Evolutionary conservation across 2,888 invertebrate genomes (phyloP).

Genomic region (Macrophya annulata): DNA sequence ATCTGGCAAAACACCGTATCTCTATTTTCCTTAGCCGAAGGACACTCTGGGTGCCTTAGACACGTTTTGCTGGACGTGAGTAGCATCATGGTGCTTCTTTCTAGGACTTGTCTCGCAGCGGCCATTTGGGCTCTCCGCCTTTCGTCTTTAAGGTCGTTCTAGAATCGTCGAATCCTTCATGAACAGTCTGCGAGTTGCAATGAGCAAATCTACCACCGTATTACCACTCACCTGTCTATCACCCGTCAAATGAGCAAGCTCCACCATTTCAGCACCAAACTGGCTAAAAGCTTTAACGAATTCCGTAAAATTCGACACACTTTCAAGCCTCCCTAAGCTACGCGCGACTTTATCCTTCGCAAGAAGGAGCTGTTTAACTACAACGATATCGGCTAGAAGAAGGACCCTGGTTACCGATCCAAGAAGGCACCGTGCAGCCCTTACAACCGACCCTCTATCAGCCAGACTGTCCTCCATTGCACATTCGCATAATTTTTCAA

Average conservation of each 20-base stretch:
- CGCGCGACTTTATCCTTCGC: constrained; percentile 97
- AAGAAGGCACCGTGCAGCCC: constrained; percentile 95
- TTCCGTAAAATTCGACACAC: constrained; percentile 96
- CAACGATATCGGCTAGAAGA: constrained; percentile 97
- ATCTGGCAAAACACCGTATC: constrained; percentile 99
- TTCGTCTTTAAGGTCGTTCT: constrained; percentile 95
- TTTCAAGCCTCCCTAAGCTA: constrained; percentile 91
- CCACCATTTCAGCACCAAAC: constrained; percentile 99
- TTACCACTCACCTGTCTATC: constrained; percentile 82
- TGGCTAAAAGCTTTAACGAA: constrained; percentile 99
- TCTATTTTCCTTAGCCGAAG: constrained; percentile 95
- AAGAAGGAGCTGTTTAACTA: constrained; percentile 96
- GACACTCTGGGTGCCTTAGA: constrained; percentile 96
- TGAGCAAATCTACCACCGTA: neutral
- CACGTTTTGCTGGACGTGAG: constrained; percentile 98
- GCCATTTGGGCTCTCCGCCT: constrained; percentile 97
- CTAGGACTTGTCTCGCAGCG: constrained; percentile 96
- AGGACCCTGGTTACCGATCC: constrained; percentile 97
- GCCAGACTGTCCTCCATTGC: constrained; percentile 84
- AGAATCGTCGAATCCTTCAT: constrained; percentile 65
- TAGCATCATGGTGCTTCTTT: constrained; percentile 97
- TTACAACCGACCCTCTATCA: constrained; percentile 89
- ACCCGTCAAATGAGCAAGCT: constrained; percentile 96
- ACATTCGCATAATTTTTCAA: constrained; percentile 94
- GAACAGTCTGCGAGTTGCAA: neutral